phyloP scores from a whole-genome alignment of 2,113 vertebrate genomes.

The Heterotilapia buettikoferi region DNA sequence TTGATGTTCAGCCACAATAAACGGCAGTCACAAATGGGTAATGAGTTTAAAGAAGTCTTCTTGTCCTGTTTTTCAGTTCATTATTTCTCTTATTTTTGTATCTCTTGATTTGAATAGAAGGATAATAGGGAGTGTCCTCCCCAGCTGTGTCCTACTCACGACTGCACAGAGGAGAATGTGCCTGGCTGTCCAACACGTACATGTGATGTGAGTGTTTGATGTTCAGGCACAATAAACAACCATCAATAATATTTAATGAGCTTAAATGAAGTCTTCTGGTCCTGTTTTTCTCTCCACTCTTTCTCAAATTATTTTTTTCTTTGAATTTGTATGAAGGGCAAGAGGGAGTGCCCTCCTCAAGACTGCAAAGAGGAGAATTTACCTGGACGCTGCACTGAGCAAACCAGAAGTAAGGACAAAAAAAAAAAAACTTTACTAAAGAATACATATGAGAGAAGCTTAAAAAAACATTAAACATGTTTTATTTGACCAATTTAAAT shows the following conservation, averaged over 20 bases:
- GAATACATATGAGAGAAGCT: neutral
- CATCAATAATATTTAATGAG: neutral
- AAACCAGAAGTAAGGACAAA: neutral
- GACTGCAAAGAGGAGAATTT: neutral
- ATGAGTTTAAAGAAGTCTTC: neutral
- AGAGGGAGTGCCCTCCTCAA: neutral
- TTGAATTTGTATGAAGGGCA: neutral
- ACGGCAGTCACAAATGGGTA: rapidly evolving
- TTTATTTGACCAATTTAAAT: neutral
- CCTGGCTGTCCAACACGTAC: neutral
- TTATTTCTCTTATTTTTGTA: neutral
- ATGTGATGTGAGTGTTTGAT: neutral
- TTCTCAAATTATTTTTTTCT: neutral
- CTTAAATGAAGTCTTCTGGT: neutral
- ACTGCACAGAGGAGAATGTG: neutral
- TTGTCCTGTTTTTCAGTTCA: neutral
- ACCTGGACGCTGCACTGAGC: neutral
- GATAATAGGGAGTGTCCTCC: neutral
- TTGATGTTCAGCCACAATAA: neutral
- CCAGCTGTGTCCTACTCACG: neutral
- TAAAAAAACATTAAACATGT: neutral
- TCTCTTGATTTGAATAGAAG: neutral
- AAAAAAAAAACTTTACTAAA: neutral
- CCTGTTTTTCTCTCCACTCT: neutral
- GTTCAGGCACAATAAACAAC: neutral